A percentile compares a stretch with the other conserved stretches of the same genome.
Evolutionary conservation across 2,888 invertebrate genomes (phyloP).

Genomic region (Eupithecia tripunctaria): DNA sequence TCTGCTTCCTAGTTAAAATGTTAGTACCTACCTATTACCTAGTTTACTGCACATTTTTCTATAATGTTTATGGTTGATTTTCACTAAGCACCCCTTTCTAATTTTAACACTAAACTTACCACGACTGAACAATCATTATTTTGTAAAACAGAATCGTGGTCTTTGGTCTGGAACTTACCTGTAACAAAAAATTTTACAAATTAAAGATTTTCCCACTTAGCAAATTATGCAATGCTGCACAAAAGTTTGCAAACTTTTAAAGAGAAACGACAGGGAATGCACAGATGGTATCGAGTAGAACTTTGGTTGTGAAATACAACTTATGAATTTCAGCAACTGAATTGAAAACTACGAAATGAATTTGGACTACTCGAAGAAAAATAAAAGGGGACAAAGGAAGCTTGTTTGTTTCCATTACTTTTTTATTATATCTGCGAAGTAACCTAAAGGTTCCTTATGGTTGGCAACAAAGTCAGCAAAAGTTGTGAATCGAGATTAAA

Average conservation of each 20-base stretch:
- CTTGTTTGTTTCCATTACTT: not conserved
- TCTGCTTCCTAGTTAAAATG: not conserved
- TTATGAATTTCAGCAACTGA: slow-evolving; percentile 43
- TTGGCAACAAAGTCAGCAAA: not conserved
- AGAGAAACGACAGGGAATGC: slow-evolving; percentile 35
- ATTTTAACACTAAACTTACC: not conserved
- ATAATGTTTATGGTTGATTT: not conserved
- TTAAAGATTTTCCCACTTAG: not conserved
- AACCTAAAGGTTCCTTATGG: too few relatives aligned
- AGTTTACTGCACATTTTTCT: not conserved
- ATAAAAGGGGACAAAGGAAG: slow-evolving; percentile 26
- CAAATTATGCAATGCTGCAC: slow-evolving; percentile 20
- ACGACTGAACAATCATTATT: not conserved
- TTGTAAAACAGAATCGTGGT: not conserved
- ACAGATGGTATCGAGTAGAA: slow-evolving; percentile 45
- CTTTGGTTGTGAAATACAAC: slow-evolving; percentile 40
- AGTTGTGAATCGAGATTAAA: not conserved
- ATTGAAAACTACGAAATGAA: slow-evolving; percentile 31
- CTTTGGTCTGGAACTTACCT: slow-evolving; percentile 33
- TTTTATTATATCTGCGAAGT: not conserved
- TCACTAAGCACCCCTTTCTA: not conserved
- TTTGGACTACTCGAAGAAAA: slow-evolving; percentile 21
- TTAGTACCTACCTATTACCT: not conserved
- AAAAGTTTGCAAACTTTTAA: slow-evolving; percentile 30
- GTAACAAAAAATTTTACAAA: slow-evolving; percentile 30